These are phyloP conservation scores for Thera obeliscata DNA, from an alignment of 2,888 invertebrate genomes.

Conservation along the genomic window DNA sequence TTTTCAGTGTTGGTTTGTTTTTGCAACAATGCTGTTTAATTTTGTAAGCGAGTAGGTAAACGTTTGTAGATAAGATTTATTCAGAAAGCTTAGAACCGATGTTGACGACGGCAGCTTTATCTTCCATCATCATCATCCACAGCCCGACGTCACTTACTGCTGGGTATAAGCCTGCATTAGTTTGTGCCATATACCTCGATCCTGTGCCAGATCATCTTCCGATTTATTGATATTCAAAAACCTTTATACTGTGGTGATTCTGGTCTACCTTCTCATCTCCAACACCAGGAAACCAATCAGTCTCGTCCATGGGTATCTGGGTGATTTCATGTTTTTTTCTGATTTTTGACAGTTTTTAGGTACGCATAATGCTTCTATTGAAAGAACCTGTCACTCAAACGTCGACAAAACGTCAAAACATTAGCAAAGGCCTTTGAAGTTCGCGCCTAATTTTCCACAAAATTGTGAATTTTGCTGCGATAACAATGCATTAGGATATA, in stretches of 20 bases:
- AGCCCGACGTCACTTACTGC: no score
- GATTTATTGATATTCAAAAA: not conserved
- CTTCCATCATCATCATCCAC: no score
- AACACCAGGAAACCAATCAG: not conserved
- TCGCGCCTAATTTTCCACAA: slow-evolving; percentile 69
- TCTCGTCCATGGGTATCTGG: not conserved
- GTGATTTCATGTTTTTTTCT: not conserved
- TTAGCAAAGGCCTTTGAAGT: slow-evolving; percentile 50
- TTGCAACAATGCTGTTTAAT: no score
- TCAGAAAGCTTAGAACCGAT: no score
- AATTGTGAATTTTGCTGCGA: slow-evolving; percentile 60
- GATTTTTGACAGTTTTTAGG: slow-evolving; percentile 57
- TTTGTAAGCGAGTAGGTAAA: no score
- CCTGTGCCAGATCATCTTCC: not conserved
- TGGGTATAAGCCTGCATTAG: no score
- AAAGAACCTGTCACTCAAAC: slow-evolving; percentile 81
- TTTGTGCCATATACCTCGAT: no score
- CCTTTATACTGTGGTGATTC: not conserved
- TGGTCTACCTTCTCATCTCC: no score
- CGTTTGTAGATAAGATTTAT: no score
- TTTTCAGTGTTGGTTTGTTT: slow-evolving; percentile 18
- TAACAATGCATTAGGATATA: slow-evolving; percentile 48
- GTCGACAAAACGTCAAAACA: slow-evolving; percentile 70
- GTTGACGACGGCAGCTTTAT: no score
- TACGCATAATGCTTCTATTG: slow-evolving; percentile 72